These are phyloP conservation scores for Tachina lurida DNA, from an alignment of 2,888 invertebrate genomes.

Conservation along the genomic window DNA sequence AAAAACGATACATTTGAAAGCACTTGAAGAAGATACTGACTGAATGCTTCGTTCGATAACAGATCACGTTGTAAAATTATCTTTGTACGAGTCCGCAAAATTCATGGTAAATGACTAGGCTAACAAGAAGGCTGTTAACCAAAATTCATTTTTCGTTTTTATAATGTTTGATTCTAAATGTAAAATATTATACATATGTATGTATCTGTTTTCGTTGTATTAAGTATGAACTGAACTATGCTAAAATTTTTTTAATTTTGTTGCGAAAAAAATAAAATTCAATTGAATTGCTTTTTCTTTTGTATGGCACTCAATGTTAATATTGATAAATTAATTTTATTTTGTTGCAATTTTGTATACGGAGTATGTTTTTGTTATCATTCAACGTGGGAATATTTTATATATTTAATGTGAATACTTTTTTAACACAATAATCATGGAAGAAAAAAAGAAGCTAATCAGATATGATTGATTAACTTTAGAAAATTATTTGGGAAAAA, in stretches of 20 bases:
- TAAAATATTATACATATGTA: too few relatives aligned
- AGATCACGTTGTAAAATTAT: slow-evolving; percentile 40
- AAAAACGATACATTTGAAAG: slow-evolving; percentile 18
- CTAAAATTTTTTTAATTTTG: slow-evolving; percentile 4
- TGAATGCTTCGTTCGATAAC: slow-evolving; percentile 25
- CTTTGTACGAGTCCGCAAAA: background rate
- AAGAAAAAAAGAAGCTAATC: background rate
- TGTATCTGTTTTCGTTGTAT: background rate
- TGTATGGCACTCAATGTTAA: slow-evolving; percentile 54
- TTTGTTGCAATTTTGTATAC: background rate
- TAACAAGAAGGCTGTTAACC: slow-evolving; percentile 24
- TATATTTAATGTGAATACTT: slow-evolving; percentile 22
- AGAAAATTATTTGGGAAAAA: slow-evolving; percentile 7
- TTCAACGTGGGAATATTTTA: slow-evolving; percentile 59
- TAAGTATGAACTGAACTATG: slow-evolving; percentile 3
- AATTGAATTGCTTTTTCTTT: slow-evolving; percentile 35
- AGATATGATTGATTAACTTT: slow-evolving; percentile 32
- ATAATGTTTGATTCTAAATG: slow-evolving; percentile 24
- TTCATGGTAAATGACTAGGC: slow-evolving; percentile 24
- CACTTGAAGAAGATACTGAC: slow-evolving; percentile 52
- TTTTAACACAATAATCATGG: slow-evolving; percentile 32
- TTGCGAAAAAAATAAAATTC: slow-evolving; percentile 2
- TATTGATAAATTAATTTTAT: slow-evolving; percentile 63
- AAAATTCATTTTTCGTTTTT: slow-evolving; percentile 21
- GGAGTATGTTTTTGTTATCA: background rate